Conservation (phyloP, 2,888 invertebrate species). For the Pachycephus smyrnensis region DNA sequence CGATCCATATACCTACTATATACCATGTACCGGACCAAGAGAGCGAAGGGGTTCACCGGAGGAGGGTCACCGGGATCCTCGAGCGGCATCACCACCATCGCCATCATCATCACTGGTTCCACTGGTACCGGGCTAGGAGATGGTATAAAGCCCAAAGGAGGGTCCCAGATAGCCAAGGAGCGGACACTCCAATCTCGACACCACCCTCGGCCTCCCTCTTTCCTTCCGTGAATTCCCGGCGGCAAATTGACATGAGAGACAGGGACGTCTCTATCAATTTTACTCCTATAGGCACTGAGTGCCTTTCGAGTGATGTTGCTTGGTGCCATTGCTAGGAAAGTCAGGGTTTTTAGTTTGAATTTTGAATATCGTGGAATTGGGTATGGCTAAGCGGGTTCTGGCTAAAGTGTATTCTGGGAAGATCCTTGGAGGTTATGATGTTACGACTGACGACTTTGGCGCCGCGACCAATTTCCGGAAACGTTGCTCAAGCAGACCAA, state of each 20-base stretch:
- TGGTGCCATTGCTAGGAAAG: not conserved
- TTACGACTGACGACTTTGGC: slow-evolving; percentile 15
- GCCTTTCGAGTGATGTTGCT: not conserved
- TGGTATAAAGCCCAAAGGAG: slow-evolving; percentile 31
- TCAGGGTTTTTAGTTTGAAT: not conserved
- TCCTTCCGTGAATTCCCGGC: slow-evolving; percentile 51
- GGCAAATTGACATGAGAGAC: slow-evolving; percentile 59
- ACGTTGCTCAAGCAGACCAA: slow-evolving; percentile 40
- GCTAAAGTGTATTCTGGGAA: slow-evolving; percentile 10
- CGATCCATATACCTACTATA: slow-evolving; percentile 55
- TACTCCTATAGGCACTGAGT: not conserved
- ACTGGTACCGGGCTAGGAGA: slow-evolving; percentile 14
- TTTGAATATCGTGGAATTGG: not conserved
- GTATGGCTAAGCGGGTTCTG: not conserved
- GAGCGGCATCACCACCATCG: not conserved
- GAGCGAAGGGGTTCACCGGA: slow-evolving; percentile 19
- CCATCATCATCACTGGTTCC: not conserved
- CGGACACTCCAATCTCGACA: slow-evolving; percentile 64
- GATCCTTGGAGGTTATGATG: not conserved
- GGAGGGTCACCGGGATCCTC: slow-evolving; percentile 15
- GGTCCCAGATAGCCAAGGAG: slow-evolving; percentile 56
- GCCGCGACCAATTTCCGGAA: slow-evolving; percentile 27
- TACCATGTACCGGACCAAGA: slow-evolving; percentile 21
- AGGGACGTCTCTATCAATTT: slow-evolving; percentile 29
- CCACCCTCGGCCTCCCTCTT: slow-evolving; percentile 43